Base-by-base conservation (phyloP, 2,797 vertebrate species). In the Thalassophryne amazonica region DNA sequence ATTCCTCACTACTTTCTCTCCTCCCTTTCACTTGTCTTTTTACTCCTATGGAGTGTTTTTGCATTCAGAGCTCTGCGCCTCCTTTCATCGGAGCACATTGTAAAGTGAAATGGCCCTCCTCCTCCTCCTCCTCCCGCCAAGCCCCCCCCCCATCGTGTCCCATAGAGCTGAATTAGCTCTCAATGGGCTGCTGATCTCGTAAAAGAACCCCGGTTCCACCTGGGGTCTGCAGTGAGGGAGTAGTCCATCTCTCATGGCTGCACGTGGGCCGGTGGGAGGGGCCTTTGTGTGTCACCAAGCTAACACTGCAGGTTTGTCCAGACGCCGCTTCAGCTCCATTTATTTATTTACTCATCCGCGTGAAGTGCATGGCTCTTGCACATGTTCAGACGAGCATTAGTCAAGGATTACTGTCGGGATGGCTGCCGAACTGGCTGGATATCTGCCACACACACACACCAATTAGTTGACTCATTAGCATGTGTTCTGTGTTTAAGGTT, bases 231-330 rank as follows among this genome's bases (percentile, higher is more conserved):
- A 29, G 25, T 5, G 31, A 57, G 61, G 60, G 36, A 49, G 54
- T 9, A 31, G 21, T 41, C 52, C 23, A 5, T 30, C 50, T 45
- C 13, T 35, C 35, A 30, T 37, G 53, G 40, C 37, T 15, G 7
- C 64, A 76, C 59, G 67, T 59, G 69, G 73, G 53, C n/a, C n/a
- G n/a, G 35, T 37, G 11, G 11, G 36, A 31, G 49, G 13, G 6
- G 50, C 50, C 32, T 78, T 79, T 82, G 79, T 83, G 35, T 23
- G 80, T 72, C 82, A 77, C 29, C 33, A 31, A 48, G 48, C 52
- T 70, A 75, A 84, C 47, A 14, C 50, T 63, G 48, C 40, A 14
- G 45, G 60, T 46, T 70, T 74, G 74, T 77, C 19, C 32, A 3
- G 11, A 19, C 3, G 19, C 29, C 0, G 6, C 40, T 40, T 19